phyloP scores from a whole-genome alignment of 2,113 vertebrate species.

The Oryzias curvinotus region DNA sequence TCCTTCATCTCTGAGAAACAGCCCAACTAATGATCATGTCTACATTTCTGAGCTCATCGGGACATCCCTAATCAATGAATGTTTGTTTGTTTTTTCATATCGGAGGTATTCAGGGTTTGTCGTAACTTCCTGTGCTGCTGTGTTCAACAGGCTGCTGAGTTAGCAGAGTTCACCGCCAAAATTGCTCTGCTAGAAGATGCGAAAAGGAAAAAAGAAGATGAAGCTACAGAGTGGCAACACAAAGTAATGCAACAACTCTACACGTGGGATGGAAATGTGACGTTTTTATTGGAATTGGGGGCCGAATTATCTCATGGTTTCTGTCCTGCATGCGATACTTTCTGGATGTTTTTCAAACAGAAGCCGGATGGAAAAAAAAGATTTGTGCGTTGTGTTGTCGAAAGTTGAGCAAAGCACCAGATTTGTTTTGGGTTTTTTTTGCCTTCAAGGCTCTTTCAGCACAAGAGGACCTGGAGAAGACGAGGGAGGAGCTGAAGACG shows the following conservation, averaged over 20 bases:
- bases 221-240: slow-evolving; percentile 94
- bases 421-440: not conserved
- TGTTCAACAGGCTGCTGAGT: slow-evolving; percentile 86
- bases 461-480: slow-evolving; percentile 95
- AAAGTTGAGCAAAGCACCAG: too few species aligned
- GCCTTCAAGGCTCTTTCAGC: slow-evolving; percentile 85
- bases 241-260: slow-evolving; percentile 78
- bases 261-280: too few species aligned
- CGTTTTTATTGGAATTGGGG: too few species aligned
- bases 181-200: slow-evolving; percentile 93
- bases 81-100: not conserved
- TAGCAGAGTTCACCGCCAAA: slow-evolving; percentile 97
- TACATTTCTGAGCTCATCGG: too few species aligned
- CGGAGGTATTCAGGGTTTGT: not conserved
- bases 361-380: too few species aligned
- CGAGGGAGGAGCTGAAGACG: slow-evolving; percentile 92
- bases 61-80: too few species aligned
- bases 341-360: too few species aligned
- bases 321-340: too few species aligned
- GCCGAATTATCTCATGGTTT: too few species aligned
- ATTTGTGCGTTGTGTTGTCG: too few species aligned
- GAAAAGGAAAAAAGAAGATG: slow-evolving; percentile 95
- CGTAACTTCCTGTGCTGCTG: not conserved
- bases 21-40: too few species aligned
- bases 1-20: too few species aligned